Evolutionary conservation across 35 echinoderm and acorn worm genomes (phyloP).

Genomic region (Strongylocentrotus purpuratus): DNA sequence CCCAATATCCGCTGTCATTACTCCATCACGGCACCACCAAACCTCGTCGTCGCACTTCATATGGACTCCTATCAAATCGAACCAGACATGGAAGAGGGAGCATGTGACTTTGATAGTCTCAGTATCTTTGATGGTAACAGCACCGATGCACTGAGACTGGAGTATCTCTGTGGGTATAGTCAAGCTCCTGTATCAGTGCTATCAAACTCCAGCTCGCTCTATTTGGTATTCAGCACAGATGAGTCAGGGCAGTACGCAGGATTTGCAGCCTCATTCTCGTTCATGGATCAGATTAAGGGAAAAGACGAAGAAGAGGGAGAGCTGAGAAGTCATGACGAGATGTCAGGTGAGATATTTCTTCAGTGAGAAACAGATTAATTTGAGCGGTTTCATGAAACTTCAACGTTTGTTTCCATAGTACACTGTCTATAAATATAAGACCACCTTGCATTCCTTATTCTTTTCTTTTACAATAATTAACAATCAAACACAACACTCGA

Average conservation of each 20-base stretch:
- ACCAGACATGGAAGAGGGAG: conserved; percentile 31
- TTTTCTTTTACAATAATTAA: no score
- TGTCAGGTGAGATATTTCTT: neutral
- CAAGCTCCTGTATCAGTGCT: neutral
- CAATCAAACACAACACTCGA: no score
- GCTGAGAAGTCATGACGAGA: neutral
- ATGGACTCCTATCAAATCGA: conserved; percentile 35
- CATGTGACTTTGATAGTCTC: conserved; percentile 36
- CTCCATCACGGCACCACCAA: conserved; percentile 14
- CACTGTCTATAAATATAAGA: no score
- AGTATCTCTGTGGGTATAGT: conserved; percentile 18
- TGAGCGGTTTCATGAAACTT: no score
- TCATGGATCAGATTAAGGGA: neutral
- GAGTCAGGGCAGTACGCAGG: neutral
- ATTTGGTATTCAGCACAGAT: conserved; percentile 1
- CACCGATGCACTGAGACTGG: neutral
- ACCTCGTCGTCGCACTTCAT: neutral
- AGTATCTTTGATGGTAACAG: conserved; percentile 26
- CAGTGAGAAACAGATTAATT: no score
- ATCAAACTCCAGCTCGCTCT: conserved; percentile 26
- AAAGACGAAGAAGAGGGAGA: neutral
- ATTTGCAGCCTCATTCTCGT: conserved; percentile 34
- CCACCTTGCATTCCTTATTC: no score
- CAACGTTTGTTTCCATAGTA: no score
- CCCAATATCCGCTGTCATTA: conserved; percentile 26